phyloP scores from a whole-genome alignment of 2,888 invertebrate genomes.

The Tenthredo amoena region DNA sequence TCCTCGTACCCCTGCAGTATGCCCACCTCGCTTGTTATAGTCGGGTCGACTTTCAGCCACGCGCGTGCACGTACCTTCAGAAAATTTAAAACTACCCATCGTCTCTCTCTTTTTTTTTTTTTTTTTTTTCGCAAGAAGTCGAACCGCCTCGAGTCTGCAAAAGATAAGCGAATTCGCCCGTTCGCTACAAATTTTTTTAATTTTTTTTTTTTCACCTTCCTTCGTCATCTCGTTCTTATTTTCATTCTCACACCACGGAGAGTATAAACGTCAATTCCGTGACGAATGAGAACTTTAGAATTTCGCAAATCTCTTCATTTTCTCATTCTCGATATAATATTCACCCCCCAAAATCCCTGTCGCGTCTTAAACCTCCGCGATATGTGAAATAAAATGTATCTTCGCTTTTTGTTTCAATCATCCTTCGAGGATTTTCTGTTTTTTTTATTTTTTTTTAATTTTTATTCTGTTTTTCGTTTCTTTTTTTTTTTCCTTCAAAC shows the following conservation, averaged over 20 bases:
- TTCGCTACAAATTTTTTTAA: not conserved
- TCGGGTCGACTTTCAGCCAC: constrained; percentile 13
- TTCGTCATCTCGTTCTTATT: not conserved
- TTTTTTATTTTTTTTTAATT: not conserved
- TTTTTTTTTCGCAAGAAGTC: not conserved
- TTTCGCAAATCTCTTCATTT: not conserved
- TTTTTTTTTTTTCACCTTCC: not conserved
- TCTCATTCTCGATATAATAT: not conserved
- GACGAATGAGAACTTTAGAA: not conserved
- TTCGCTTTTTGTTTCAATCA: constrained; percentile 42
- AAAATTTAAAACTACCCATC: constrained; percentile 32
- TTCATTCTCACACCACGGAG: not conserved
- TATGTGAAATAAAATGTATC: not conserved
- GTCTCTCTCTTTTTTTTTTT: not conserved
- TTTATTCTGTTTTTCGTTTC: not conserved
- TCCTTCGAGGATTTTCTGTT: not conserved
- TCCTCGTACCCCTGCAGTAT: constrained; percentile 53
- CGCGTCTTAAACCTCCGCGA: not conserved
- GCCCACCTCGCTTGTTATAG: constrained; percentile 6
- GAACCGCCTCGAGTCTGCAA: not conserved
- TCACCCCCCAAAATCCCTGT: not conserved
- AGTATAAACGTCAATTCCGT: not conserved
- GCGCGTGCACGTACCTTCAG: not conserved
- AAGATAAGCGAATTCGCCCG: not conserved
- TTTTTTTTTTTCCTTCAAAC: not conserved